Evolutionary conservation across 2,797 vertebrate genomes (phyloP).

Genomic region (Acrossocheilus wenchowensis): DNA sequence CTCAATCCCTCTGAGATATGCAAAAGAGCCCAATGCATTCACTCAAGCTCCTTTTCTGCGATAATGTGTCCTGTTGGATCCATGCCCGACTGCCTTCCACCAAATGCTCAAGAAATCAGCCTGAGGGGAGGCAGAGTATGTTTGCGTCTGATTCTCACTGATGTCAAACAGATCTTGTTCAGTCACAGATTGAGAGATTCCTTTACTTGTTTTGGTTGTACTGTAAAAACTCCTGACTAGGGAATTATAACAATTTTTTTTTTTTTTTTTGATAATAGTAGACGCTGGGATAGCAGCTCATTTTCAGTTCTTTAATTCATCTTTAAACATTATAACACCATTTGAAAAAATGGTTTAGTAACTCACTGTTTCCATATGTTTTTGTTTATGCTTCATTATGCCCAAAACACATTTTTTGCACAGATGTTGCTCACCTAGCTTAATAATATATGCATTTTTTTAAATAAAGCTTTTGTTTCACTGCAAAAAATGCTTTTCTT

Average conservation of each 20-base stretch:
- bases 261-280: background rate
- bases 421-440: background rate
- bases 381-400: background rate
- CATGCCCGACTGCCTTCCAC: constrained; percentile 22
- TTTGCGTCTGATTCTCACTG: constrained; percentile 30
- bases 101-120: constrained; percentile 22
- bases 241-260: no score
- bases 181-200: constrained; percentile 1
- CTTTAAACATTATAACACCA: background rate
- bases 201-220: background rate
- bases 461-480: background rate
- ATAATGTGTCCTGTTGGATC: constrained; percentile 42
- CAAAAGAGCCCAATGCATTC: constrained; percentile 32
- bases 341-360: background rate
- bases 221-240: background rate
- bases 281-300: background rate
- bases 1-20: constrained; percentile 40
- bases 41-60: background rate
- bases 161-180: constrained; percentile 39
- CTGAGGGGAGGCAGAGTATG: constrained; percentile 7
- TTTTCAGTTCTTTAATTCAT: background rate
- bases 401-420: background rate
- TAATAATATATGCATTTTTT: background rate
- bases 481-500: no score
- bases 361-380: background rate